Evolutionary conservation across 1,140 invertebrate species (phyloP), one percentile per base, ranked within the genome.

Genomic region (Hycleus phaleratus): DNA sequence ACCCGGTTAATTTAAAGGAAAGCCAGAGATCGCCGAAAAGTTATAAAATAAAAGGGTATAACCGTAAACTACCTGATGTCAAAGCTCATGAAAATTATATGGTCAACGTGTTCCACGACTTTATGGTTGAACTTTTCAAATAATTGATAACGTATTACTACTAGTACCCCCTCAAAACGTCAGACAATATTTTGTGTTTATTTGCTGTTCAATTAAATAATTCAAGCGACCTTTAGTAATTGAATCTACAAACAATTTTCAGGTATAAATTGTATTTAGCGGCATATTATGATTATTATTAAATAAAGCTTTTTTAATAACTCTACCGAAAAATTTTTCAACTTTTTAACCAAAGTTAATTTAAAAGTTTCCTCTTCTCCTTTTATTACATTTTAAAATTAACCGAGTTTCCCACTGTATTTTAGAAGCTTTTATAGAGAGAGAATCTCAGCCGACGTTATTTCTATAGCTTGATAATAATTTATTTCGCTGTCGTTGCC

Each of bases 331-430:
- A 53, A 53, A 53, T 53, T 46, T 53, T 42, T 53, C 45, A 53
- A 53, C 51, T 53, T 52, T 52, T 53, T 46, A 46, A 32, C 32
- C 42, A 53, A 53, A 53, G 51, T 53, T 53, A 53, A 53, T 53
- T 53, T 53, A 53, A 53, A 53, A 53, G 51, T 53, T 53, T 42
- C 51, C 25, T 32, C 51, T 53, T 32, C 7, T 7, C 32, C 25
- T 53, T 53, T 53, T 53, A 53, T 53, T 53, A 42, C 51, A 53
- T 53, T 53, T 53, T 53, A 40, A 53, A 53, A 53, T 53, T 53
- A 53, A 53, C 51, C 51, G 43, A 53, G 42, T 53, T 53, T 32
- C 51, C 45, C 51, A 32, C 32, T 26, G 51, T 53, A 53, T 53
- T 53, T 46, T 53, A 53, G 46, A 46, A 53, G 51, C 51, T 53